A percentile compares a stretch with the other conserved stretches of the same genome.
phyloP scores from a whole-genome alignment of 2,888 invertebrate species.

The Agonopterix heracliana region DNA sequence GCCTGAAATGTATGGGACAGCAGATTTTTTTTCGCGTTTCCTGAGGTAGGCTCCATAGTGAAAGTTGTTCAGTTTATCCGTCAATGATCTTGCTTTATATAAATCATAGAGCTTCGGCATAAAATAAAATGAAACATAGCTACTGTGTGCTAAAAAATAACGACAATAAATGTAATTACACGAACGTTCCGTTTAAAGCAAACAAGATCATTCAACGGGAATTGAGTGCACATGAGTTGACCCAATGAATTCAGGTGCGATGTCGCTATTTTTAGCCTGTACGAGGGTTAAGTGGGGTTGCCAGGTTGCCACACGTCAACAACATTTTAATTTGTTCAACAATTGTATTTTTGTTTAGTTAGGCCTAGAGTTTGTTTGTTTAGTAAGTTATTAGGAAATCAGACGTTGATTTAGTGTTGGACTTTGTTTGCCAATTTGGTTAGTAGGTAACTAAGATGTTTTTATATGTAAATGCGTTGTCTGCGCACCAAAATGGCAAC shows the following conservation, averaged over 20 bases:
- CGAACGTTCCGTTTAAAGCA: constrained; percentile 17
- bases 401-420: not conserved
- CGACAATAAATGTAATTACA: too few relatives aligned
- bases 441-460: not conserved
- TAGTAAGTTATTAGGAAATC: constrained; percentile 7
- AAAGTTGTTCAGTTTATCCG: too few relatives aligned
- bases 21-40: too few relatives aligned
- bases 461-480: too few relatives aligned
- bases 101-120: too few relatives aligned
- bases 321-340: constrained; percentile 16
- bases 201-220: constrained; percentile 10
- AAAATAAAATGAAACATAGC: too few relatives aligned
- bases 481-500: too few relatives aligned
- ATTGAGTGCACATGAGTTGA: constrained; percentile 24
- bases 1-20: too few relatives aligned
- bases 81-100: too few relatives aligned
- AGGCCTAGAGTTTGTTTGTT: constrained; percentile 16
- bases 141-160: too few relatives aligned
- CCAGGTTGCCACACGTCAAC: constrained; percentile 17
- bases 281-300: constrained; percentile 26
- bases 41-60: too few relatives aligned
- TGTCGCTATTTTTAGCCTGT: constrained; percentile 27
- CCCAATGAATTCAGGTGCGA: constrained; percentile 8
- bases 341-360: constrained; percentile 17
- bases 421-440: not conserved